Evolutionary conservation across 2,113 vertebrate genomes (phyloP), one percentile per base, ranked within the genome.

Genomic region (Apodemus sylvaticus): DNA sequence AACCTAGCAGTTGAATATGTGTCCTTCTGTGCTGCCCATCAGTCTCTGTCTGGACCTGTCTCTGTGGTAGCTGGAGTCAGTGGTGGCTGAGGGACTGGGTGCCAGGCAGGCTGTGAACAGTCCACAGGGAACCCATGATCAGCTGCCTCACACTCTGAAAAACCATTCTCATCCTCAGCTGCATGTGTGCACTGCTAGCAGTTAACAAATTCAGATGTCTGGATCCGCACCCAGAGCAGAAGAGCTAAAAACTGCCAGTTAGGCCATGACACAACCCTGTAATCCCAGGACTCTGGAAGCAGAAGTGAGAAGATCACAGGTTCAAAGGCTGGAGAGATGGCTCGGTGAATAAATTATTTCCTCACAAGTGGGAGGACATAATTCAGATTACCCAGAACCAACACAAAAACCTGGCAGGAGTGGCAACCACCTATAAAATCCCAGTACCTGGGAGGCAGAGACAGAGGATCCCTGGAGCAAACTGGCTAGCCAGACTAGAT

Each of bases 31-130:
- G 68, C 9, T 39, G 29, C 24, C 39, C 17, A 20, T 39, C 45
- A 51, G 6, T 45, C n/a, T 64, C 36, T 22, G 39, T 88, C 42
- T 64, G 45, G 85, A 81, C 31, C 14, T 88, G 45, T 9, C 24
- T 48, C 51, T 62, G 9, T 19, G 19, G 60, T 64, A 45, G 26
- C 70, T 87, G 31, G 70, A 60, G 5, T 29, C 16, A 16, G 7
- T 42, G 5, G 26, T 24, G 58, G 26, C 39, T 7, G 6, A 42
- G 20, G 66, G 14, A 1, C n/a, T 2, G 0, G 7, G 55, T n/a
- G 60, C n/a, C 17, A 4, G 14, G 26, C 10, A 55, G 53, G 82
- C n/a, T 62, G 14, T 16, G 16, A 5, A 10, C 24, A 29, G 48
- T 2, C 7, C 0, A 7, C 12, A 26, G 42, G 55, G 36, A 48